Percentiles rank a stretch among this genome's conserved stretches.
These are phyloP conservation scores for Saxidomus purpurata DNA, from an alignment of 1,140 invertebrate species.

Conservation along the genomic window DNA sequence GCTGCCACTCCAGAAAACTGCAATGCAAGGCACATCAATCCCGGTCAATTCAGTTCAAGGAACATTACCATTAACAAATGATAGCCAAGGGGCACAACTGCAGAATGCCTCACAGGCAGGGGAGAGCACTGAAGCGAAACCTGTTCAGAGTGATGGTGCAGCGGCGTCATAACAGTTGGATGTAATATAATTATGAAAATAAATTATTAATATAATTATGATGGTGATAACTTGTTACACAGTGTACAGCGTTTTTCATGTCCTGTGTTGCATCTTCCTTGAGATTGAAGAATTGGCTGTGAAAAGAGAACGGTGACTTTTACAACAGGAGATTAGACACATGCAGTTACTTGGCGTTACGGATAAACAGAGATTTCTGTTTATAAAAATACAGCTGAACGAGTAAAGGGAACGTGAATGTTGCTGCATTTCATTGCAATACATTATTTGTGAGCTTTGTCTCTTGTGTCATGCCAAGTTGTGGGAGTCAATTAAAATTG, in stretches of 20 bases:
- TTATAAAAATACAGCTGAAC: too few relatives aligned
- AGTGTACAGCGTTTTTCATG: background rate
- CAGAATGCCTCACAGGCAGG: background rate
- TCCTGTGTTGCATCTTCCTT: too few relatives aligned
- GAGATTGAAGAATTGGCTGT: too few relatives aligned
- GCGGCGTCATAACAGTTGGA: constrained; percentile 25
- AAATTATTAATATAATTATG: background rate
- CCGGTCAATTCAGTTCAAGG: constrained; percentile 14
- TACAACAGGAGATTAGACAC: too few relatives aligned
- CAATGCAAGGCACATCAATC: constrained; percentile 48
- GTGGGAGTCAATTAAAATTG: too few relatives aligned
- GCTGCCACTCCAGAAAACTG: background rate
- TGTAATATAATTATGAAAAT: constrained; percentile 14
- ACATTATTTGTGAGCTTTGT: too few relatives aligned
- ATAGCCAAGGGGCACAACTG: constrained; percentile 27
- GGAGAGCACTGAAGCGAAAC: constrained; percentile 13
- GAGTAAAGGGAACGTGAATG: too few relatives aligned
- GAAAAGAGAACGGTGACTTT: too few relatives aligned
- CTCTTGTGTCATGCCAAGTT: too few relatives aligned
- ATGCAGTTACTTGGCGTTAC: too few relatives aligned
- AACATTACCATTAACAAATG: constrained; percentile 23
- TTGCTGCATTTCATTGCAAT: too few relatives aligned
- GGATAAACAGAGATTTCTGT: too few relatives aligned
- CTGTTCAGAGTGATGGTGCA: constrained; percentile 17
- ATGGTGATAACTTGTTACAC: background rate